Conservation (phyloP, 2,888 invertebrate species). For the Agrochola circellaris region DNA sequence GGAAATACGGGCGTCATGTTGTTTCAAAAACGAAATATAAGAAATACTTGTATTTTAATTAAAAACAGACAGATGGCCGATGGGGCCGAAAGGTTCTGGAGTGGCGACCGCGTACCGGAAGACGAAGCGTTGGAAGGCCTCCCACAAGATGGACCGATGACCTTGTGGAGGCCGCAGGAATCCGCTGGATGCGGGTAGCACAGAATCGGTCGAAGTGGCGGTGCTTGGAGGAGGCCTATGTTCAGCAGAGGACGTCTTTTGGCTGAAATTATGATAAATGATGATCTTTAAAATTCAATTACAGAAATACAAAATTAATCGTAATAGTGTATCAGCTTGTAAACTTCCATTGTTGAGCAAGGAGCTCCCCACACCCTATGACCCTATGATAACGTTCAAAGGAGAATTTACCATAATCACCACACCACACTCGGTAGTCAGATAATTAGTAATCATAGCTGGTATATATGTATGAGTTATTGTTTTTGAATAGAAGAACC, state of each 20-base stretch:
- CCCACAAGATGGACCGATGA: no score
- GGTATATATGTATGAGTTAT: not conserved
- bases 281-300: not conserved
- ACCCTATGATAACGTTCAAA: not conserved
- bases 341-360: not conserved
- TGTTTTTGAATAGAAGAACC: not conserved
- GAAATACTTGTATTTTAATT: not conserved
- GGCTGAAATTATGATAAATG: no score
- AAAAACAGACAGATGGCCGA: no score
- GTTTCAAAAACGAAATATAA: not conserved
- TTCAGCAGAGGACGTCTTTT: no score
- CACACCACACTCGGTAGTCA: not conserved
- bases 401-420: not conserved
- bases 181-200: no score
- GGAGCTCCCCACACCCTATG: not conserved
- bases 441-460: not conserved
- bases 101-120: no score
- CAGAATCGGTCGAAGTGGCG: no score
- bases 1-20: not conserved
- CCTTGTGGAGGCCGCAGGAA: no score
- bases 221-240: no score
- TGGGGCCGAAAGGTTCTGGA: no score
- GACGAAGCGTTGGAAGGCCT: no score
- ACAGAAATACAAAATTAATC: not conserved
- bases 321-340: not conserved